Base-by-base conservation (phyloP, 1,140 invertebrate species). In the Venustaconcha ellipsiformis region DNA sequence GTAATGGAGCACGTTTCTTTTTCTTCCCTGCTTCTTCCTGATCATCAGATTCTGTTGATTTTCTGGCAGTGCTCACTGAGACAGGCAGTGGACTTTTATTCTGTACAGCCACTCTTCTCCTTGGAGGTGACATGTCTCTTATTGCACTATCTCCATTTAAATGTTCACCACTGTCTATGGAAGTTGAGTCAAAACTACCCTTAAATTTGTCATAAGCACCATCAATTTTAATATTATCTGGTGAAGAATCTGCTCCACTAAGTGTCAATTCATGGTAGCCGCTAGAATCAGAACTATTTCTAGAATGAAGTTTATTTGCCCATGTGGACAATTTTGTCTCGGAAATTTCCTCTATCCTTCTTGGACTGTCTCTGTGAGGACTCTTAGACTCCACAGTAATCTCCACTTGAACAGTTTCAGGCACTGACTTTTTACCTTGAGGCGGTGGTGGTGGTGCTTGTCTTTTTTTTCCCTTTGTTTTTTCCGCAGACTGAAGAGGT, bases 241-340 rank as follows among this genome's bases (percentile, higher is more conserved):
- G 86, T 37, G 37, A 37, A 37, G 83, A 87, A 63, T 87, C 86
- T n/a, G 80, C 93, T 79, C 93, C 94, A 67, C 94, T 89, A 14
- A 94, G 91, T 6, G 94, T 94, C 14, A 94, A 92, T 83, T 94
- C 94, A 85, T 94, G 94, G 84, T 94, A 94, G 1, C 94, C 94
- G 70, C 93, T 94, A 78, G 94, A 94, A 86, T 94, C 94, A 80
- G 93, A 94, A 87, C 93, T 94, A 81, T 94, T 94, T 70, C 94
- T 90, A 12, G 93, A 94, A 90, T 94, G 94, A 84, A 80, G 76
- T 71, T 84, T 81, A 57, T 82, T 77, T 8, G 13, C 55, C 30
- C 48, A 67, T 71, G 23, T 57, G 72, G 69, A 67, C 30, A 67
- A 57, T 65, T 57, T 74, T 69, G 37, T 37, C n/a, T 20, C 17